Conservation (phyloP, 2,888 invertebrate species). For the Drosophila recens region DNA sequence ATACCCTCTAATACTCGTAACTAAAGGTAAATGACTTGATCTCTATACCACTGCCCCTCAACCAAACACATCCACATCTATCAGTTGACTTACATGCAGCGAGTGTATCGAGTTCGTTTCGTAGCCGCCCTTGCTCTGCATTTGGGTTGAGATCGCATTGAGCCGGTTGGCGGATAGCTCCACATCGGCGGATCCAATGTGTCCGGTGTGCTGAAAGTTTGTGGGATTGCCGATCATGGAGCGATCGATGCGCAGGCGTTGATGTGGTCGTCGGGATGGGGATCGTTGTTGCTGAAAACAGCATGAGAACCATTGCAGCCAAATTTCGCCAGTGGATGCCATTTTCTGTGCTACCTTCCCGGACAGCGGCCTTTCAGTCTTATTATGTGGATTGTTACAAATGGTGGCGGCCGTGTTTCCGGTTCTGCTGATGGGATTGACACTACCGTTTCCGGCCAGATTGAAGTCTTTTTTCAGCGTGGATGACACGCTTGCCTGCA, state of each 20-base stretch:
- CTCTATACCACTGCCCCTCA: neutral
- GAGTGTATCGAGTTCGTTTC: slow-evolving; percentile 87
- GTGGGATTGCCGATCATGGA: slow-evolving; percentile 98
- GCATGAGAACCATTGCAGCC: slow-evolving; percentile 97
- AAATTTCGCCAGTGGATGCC: slow-evolving; percentile 92
- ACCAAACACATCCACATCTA: neutral
- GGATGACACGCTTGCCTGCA: slow-evolving; percentile 42
- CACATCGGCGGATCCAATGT: slow-evolving; percentile 95
- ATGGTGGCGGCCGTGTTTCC: slow-evolving; percentile 30
- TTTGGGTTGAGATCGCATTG: slow-evolving; percentile 95
- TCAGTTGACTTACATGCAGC: slow-evolving; percentile 81
- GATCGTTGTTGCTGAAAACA: slow-evolving; percentile 93
- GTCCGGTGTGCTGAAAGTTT: slow-evolving; percentile 96
- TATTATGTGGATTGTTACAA: slow-evolving; percentile 26
- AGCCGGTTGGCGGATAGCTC: slow-evolving; percentile 93
- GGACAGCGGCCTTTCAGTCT: slow-evolving; percentile 58
- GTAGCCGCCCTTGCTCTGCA: slow-evolving; percentile 98
- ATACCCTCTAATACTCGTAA: neutral
- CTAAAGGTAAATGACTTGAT: slow-evolving; percentile 14
- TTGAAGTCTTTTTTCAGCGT: slow-evolving; percentile 55
- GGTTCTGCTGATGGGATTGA: slow-evolving; percentile 40
- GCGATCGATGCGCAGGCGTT: slow-evolving; percentile 92
- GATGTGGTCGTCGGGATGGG: slow-evolving; percentile 88
- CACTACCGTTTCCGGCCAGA: slow-evolving; percentile 63
- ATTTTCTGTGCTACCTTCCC: slow-evolving; percentile 84